Base-by-base conservation (phyloP, 2,888 invertebrate species). In the Aphodius sticticus region DNA sequence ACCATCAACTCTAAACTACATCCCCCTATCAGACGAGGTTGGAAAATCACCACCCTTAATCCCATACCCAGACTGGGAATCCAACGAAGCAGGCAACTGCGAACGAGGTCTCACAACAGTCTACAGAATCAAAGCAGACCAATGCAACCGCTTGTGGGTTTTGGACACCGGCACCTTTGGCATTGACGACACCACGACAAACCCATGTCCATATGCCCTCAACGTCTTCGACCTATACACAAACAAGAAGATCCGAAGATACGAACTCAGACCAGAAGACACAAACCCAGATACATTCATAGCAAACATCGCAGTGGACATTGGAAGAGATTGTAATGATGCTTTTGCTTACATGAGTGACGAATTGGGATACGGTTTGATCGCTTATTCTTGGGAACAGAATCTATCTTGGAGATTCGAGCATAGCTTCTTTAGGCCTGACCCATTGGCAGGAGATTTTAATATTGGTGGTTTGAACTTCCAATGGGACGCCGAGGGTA, bases 251-350 rank as follows among this genome's bases (percentile, higher is more conserved):
- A 91, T 96, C 78, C 91, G 95, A 38, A 85, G 82, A 14, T 95
- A 95, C 85, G 93, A 92, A 78, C 91, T 96, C 82, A 91, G 92
- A 16, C 89, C 93, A 0, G 94, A 95, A 81, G 95, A 96, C 85
- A 95, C 94, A 16, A 94, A 95, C 82, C 89, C 93, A 77, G 92
- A 94, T 70, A 96, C 96, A 0, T 96, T 96, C 87, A 95, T 96
- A 81, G 96, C 96, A n/a, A 96, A 95, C 86, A 95, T 95, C 79
- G 95, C 94, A n/a, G 92, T 96, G 2, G 96, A 96, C 85, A 91
- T 95, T 82, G 95, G 95, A 38, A 91, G 91, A 84, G 92, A 90
- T 71, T 96, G 96, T 86, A 94, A 95, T 3, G 95, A 96, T 86
- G 92, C 94, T 0, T 95, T 91, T 86, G 95, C 95, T 0, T 96